Conservation (phyloP, 2,797 vertebrate genomes). For the Sebastes iracundus region DNA sequence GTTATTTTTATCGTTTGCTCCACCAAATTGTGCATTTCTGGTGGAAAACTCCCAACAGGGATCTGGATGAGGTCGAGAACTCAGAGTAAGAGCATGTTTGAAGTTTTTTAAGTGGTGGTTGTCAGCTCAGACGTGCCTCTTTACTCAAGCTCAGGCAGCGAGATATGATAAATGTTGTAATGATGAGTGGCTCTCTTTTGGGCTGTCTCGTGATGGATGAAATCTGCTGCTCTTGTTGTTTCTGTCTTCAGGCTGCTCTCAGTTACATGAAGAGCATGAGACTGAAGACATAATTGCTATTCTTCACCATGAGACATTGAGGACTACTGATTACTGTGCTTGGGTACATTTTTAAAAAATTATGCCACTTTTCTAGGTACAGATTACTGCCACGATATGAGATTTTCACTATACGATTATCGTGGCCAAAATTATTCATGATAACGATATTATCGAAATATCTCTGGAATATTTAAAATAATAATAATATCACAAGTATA, state of each 20-base stretch:
- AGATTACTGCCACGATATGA: too few species aligned
- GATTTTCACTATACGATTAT: too few species aligned
- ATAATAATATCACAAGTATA: too few species aligned
- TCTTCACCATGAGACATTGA: background rate
- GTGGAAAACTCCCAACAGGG: constrained; percentile 38
- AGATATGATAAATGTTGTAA: constrained; percentile 61
- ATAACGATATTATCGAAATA: too few species aligned
- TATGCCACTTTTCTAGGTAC: background rate
- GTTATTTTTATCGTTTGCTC: constrained; percentile 40
- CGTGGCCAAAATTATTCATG: too few species aligned
- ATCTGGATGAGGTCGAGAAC: constrained; percentile 42
- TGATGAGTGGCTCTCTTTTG: constrained; percentile 53
- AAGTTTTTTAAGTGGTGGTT: constrained; percentile 69
- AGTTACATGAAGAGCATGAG: background rate
- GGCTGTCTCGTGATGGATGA: constrained; percentile 32
- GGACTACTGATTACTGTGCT: background rate
- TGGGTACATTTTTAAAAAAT: background rate
- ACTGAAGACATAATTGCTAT: background rate
- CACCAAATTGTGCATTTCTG: constrained; percentile 24
- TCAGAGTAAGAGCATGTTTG: constrained; percentile 46
- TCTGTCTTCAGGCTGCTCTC: constrained; percentile 18
- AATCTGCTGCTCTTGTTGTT: constrained; percentile 29
- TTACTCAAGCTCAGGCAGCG: constrained; percentile 46
- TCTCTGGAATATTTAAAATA: too few species aligned
- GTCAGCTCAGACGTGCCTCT: constrained; percentile 62